phyloP scores from a whole-genome alignment of 53 echinoderm and acorn worm genomes.

The Temnopleurus reevesii region DNA sequence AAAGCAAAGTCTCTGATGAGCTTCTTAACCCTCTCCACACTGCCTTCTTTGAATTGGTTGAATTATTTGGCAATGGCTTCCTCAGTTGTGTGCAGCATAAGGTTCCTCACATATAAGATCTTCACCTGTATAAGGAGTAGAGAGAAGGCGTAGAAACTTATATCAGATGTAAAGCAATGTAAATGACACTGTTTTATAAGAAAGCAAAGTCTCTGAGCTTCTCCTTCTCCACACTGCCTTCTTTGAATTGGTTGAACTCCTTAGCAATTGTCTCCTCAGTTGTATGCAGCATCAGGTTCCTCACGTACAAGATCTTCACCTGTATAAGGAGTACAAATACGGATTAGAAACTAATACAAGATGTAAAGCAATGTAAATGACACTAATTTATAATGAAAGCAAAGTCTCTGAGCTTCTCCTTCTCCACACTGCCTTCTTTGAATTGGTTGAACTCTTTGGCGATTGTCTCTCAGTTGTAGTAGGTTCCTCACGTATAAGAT shows the following conservation, averaged over 20 bases:
- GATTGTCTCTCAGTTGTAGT: constrained; percentile 90
- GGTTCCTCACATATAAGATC: constrained; percentile 82
- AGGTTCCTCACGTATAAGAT: constrained; percentile 85
- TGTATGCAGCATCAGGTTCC: constrained; percentile 90
- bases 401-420: constrained; percentile 84
- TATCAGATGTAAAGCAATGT: no score
- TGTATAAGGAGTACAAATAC: constrained; percentile 41
- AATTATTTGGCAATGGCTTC: constrained; percentile 84
- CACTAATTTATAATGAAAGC: constrained; percentile 59
- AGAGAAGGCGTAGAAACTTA: constrained; percentile 67
- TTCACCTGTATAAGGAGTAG: constrained; percentile 67
- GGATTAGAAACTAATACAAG: constrained; percentile 56
- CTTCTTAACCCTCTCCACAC: constrained; percentile 94
- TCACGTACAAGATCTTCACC: constrained; percentile 87
- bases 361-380: no score
- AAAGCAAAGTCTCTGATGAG: constrained; percentile 94
- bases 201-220: constrained; percentile 88
- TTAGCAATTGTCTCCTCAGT: constrained; percentile 85
- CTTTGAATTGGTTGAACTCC: constrained; percentile 79
- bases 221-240: constrained; percentile 80
- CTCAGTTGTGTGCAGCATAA: constrained; percentile 92
- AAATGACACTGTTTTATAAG: neutral
- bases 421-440: constrained; percentile 79
- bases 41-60: constrained; percentile 83
- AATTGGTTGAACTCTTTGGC: constrained; percentile 74